Conservation (phyloP, 35 echinoderm and acorn worm genomes). For the Eucidaris tribuloides region DNA sequence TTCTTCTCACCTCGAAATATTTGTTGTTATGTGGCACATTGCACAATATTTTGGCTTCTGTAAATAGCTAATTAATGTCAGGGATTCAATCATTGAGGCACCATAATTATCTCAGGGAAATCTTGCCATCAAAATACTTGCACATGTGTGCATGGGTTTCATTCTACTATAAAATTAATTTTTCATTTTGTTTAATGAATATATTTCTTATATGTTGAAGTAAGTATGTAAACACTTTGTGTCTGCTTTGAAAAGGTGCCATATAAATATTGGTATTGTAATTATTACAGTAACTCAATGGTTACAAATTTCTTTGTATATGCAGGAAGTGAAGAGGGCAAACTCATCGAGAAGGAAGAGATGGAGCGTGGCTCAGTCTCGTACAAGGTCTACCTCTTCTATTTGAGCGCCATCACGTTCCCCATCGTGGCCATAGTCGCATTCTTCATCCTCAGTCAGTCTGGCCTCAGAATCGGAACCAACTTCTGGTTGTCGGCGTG, state of each 20-base stretch:
- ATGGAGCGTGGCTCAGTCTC: constrained; percentile 65
- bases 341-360: constrained; percentile 71
- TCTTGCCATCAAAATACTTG: too few relatives aligned
- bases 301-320: not conserved
- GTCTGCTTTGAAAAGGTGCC: too few relatives aligned
- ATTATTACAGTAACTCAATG: not conserved
- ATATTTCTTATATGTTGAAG: not conserved
- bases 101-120: too few relatives aligned
- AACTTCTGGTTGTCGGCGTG: constrained; percentile 94
- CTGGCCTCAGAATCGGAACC: constrained; percentile 49
- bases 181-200: not conserved
- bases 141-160: not conserved
- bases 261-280: not conserved
- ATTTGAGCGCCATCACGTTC: constrained; percentile 24
- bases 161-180: not conserved
- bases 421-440: not conserved
- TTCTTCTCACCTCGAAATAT: too few relatives aligned
- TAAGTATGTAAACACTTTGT: not conserved
- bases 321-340: constrained; percentile 16
- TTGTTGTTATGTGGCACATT: too few relatives aligned
- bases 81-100: too few relatives aligned
- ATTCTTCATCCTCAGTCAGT: constrained; percentile 24
- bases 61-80: too few relatives aligned
- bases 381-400: constrained; percentile 40
- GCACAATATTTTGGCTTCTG: too few relatives aligned